Conservation (phyloP, 2,797 vertebrate genomes). For the Lateolabrax maculatus region DNA sequence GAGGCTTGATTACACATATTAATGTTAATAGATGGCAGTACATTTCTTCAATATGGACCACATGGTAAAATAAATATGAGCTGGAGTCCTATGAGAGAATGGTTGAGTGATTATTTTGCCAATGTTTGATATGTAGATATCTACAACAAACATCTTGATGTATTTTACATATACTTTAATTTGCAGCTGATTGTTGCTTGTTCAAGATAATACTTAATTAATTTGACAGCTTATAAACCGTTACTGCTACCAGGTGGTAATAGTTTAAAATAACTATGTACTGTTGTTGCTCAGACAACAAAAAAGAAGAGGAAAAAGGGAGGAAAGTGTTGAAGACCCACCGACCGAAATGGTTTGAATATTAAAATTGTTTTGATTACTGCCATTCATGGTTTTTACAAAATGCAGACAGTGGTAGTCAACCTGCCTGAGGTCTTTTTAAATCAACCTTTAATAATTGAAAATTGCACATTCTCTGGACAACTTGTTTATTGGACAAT, state of each 20-base stretch:
- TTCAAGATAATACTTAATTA: constrained; percentile 4
- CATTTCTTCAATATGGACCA: constrained; percentile 34
- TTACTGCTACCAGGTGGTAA: constrained; percentile 8
- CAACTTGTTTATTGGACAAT: not conserved
- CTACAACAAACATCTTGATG: constrained; percentile 4
- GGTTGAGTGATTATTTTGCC: constrained; percentile 37
- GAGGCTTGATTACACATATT: constrained; percentile 60
- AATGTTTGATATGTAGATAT: not conserved
- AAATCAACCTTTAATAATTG: constrained; percentile 20
- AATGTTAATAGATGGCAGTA: constrained; percentile 58
- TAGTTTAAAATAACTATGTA: constrained; percentile 12
- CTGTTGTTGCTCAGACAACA: not conserved
- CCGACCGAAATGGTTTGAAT: not conserved
- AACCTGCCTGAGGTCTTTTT: not conserved
- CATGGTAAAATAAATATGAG: constrained; percentile 47
- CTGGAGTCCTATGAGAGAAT: constrained; percentile 18
- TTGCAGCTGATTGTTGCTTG: constrained; percentile 17
- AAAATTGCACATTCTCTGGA: not conserved
- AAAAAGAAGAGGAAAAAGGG: constrained; percentile 2
- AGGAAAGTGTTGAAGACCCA: not conserved
- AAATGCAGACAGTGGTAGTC: not conserved
- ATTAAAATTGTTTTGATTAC: constrained; percentile 21
- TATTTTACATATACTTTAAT: not conserved
- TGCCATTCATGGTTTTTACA: not conserved
- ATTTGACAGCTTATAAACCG: constrained; percentile 29